Evolutionary conservation across 2,113 vertebrate genomes (phyloP).

Genomic region (Megaceryle maxima): DNA sequence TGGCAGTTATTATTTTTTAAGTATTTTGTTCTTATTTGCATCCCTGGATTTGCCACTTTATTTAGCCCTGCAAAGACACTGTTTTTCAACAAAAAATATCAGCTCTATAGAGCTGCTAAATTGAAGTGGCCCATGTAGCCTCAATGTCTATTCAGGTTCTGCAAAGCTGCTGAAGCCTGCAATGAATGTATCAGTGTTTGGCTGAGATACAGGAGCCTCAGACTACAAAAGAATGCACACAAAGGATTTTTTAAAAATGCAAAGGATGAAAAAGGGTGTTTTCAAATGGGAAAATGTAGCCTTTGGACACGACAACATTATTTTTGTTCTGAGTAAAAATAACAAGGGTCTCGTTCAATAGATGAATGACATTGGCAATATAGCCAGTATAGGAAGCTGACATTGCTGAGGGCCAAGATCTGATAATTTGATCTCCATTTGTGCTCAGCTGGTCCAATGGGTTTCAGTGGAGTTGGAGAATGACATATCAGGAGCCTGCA

Average conservation of each 20-base stretch:
- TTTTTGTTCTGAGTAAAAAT: conserved; percentile 42
- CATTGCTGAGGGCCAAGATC: conserved; percentile 1
- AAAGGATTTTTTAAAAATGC: conserved; percentile 16
- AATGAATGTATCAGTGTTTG: conserved; percentile 55
- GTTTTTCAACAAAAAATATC: conserved; percentile 54
- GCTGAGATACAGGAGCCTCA: conserved; percentile 38
- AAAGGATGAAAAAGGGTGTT: conserved; percentile 33
- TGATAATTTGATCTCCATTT: conserved; percentile 47
- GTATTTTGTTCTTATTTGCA: conserved; percentile 23
- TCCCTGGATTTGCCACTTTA: conserved; percentile 35
- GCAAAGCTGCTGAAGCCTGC: conserved; percentile 53
- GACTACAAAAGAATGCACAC: conserved; percentile 43
- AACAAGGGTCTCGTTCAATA: not conserved
- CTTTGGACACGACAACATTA: conserved; percentile 46
- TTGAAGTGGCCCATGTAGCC: not conserved
- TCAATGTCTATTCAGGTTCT: conserved; percentile 51
- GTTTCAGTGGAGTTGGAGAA: not conserved
- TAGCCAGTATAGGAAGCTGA: not conserved
- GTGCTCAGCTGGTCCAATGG: conserved; percentile 15
- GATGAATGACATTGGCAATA: not conserved
- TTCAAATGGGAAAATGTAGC: conserved; percentile 32
- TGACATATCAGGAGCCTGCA: conserved; percentile 18
- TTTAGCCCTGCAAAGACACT: conserved; percentile 7
- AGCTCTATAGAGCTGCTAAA: conserved; percentile 31
- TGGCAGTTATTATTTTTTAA: conserved; percentile 19